Percentiles rank a stretch among this genome's conserved stretches.
Evolutionary conservation across 2,888 invertebrate species (phyloP).

Genomic region (Tenodera sinensis): DNA sequence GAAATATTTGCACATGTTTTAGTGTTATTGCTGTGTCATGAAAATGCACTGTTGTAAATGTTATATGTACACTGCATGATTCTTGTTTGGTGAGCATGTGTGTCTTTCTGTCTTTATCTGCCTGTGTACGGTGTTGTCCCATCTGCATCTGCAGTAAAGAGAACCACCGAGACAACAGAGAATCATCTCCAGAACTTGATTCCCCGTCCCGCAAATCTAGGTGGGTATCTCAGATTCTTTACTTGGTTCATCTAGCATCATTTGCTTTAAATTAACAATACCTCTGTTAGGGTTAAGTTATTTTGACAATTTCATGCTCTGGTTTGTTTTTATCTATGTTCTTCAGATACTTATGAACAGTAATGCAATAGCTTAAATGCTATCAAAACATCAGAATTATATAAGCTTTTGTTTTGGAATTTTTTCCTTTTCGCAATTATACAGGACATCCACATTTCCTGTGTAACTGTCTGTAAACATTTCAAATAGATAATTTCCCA

Average conservation of each 20-base stretch:
- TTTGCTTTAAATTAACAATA: conserved; percentile 22
- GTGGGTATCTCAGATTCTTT: conserved; percentile 21
- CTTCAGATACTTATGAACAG: no score
- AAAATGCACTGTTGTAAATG: neutral
- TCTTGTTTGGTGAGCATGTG: conserved; percentile 28
- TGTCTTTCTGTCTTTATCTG: conserved; percentile 33
- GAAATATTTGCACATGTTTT: neutral
- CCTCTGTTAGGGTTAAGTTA: no score
- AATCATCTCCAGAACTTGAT: conserved; percentile 59
- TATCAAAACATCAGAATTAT: neutral
- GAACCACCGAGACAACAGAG: conserved; percentile 67
- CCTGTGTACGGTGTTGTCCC: conserved; percentile 24
- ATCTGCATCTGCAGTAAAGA: conserved; percentile 53
- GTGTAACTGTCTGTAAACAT: no score
- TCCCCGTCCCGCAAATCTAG: conserved; percentile 30
- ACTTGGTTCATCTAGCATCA: neutral
- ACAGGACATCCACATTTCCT: no score
- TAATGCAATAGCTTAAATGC: no score
- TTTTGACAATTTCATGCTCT: no score
- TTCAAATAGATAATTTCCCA: no score
- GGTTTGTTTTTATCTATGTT: no score
- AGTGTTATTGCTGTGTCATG: neutral
- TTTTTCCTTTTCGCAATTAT: neutral
- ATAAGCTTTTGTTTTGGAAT: neutral
- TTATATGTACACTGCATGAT: neutral